Conservation (phyloP, 1,140 invertebrate species). For the Lycorma delicatula region DNA sequence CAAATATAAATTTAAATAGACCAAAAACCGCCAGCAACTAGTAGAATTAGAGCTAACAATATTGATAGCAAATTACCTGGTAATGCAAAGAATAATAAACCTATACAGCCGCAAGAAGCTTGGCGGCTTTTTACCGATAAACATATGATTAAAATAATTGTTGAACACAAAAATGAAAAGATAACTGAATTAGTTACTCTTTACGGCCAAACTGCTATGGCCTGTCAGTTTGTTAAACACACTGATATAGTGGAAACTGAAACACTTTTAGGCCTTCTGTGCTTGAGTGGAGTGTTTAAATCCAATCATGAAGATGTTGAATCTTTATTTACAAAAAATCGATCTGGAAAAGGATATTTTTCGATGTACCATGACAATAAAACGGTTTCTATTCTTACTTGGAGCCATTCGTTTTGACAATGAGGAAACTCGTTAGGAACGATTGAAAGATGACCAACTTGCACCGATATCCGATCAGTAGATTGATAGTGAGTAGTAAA, state of each 20-base stretch:
- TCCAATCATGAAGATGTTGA: conserved; percentile 21
- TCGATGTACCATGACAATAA: conserved; percentile 22
- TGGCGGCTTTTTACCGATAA: not conserved
- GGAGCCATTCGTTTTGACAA: conserved; percentile 20
- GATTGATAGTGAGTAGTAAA: conserved; percentile 16
- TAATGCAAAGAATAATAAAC: too few relatives aligned
- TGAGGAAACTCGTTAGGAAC: not conserved
- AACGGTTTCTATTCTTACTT: conserved; percentile 21
- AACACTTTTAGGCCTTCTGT: conserved; percentile 21
- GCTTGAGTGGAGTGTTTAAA: conserved; percentile 19
- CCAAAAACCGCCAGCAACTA: too few relatives aligned
- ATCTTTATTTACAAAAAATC: conserved; percentile 23
- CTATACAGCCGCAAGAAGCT: too few relatives aligned
- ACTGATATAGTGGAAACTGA: conserved; percentile 11
- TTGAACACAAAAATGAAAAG: not conserved
- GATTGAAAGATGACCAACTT: not conserved
- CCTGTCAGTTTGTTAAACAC: not conserved
- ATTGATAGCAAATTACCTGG: too few relatives aligned
- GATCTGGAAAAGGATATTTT: conserved; percentile 24
- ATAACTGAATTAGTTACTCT: too few relatives aligned
- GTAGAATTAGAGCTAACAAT: too few relatives aligned
- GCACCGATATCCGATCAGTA: not conserved
- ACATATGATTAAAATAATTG: not conserved
- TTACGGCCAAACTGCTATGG: not conserved
- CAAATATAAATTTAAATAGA: too few relatives aligned